These are phyloP conservation scores for Macrotis lagotis DNA, from an alignment of 2,113 vertebrate species.

Conservation along the genomic window DNA sequence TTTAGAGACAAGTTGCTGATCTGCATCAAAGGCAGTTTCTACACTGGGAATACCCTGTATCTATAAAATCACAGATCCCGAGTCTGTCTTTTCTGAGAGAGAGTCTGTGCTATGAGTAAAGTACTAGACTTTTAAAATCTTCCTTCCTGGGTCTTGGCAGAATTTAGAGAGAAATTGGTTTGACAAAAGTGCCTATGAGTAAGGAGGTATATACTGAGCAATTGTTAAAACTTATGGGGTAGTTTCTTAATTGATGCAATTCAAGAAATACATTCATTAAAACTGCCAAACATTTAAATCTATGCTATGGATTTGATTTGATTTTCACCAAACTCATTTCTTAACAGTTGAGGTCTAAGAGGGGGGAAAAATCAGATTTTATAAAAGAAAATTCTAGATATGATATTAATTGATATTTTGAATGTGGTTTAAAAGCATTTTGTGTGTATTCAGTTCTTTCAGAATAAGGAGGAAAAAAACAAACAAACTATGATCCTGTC, in stretches of 20 bases:
- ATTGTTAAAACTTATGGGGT: not conserved
- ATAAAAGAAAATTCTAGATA: not conserved
- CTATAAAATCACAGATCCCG: not conserved
- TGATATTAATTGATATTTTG: not conserved
- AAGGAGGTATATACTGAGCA: not conserved
- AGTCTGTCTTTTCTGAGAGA: not conserved
- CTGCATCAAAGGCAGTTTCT: not conserved
- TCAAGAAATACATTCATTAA: not conserved
- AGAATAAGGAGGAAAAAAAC: not conserved
- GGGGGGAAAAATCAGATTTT: no score
- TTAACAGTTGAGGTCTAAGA: not conserved
- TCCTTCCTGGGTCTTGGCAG: not conserved
- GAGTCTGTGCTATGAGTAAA: not conserved
- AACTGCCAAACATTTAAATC: not conserved
- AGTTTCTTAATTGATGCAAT: not conserved
- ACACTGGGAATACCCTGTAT: not conserved
- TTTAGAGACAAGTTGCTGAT: not conserved
- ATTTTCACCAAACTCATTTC: not conserved
- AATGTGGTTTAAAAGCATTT: not conserved
- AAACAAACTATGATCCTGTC: not conserved
- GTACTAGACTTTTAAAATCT: not conserved
- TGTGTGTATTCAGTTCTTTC: not conserved
- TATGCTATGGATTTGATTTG: not conserved
- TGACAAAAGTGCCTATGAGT: not conserved
- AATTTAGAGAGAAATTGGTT: not conserved